These are phyloP conservation scores for Astreopora myriophthalma DNA, from an alignment of 64 coral and sea anemone species.

Conservation along the genomic window DNA sequence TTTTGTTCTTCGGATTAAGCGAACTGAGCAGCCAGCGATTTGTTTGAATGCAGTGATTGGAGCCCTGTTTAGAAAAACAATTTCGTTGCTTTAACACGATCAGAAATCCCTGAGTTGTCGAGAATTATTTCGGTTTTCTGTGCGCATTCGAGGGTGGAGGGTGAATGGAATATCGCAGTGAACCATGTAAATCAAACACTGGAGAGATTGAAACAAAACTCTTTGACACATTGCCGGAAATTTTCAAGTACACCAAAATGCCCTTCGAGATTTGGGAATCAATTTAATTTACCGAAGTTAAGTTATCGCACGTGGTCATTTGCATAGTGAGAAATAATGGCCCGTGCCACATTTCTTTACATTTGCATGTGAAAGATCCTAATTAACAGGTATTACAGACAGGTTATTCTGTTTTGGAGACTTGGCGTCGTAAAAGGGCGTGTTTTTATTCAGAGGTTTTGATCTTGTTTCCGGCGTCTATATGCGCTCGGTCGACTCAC, in stretches of 20 bases:
- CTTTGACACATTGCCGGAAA: conserved; percentile 18
- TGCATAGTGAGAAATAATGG: conserved; percentile 56
- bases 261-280: conserved; percentile 53
- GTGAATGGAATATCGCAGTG: not conserved
- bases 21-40: not conserved
- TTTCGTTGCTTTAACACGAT: too few relatives aligned
- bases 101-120: too few relatives aligned
- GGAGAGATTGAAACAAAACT: not conserved
- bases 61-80: too few relatives aligned
- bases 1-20: not conserved
- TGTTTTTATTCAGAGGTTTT: not conserved
- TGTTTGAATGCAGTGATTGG: not conserved
- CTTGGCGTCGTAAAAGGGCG: not conserved
- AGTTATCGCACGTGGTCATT: conserved; percentile 76
- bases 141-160: not conserved
- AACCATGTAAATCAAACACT: not conserved
- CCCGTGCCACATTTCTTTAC: conserved; percentile 40
- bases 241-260: not conserved
- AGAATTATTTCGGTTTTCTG: too few relatives aligned
- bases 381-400: conserved; percentile 1
- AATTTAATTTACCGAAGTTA: conserved; percentile 47
- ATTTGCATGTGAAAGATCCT: conserved; percentile 40
- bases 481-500: not conserved
- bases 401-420: not conserved
- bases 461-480: not conserved